Evolutionary conservation across 2,888 invertebrate species (phyloP).

Genomic region (Stenodema calcarata): DNA sequence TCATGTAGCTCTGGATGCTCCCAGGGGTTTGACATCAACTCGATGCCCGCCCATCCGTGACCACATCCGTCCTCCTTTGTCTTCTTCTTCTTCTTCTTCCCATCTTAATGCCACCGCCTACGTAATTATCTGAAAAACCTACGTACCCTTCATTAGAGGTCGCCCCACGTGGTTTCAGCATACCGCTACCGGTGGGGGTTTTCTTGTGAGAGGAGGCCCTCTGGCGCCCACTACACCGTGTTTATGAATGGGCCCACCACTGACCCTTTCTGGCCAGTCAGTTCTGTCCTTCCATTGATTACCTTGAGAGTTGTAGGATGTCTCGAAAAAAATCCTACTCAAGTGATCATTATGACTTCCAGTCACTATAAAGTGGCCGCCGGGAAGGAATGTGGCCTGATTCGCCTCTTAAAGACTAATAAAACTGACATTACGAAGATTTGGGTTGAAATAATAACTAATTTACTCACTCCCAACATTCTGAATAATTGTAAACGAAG

Average conservation of each 20-base stretch:
- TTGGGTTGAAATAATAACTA: too few relatives aligned
- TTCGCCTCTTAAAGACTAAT: background rate
- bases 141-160: constrained; percentile 39
- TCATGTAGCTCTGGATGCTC: background rate
- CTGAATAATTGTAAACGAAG: too few relatives aligned
- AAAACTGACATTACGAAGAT: too few relatives aligned
- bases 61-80: constrained; percentile 38
- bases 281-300: background rate
- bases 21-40: constrained; percentile 20
- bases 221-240: background rate
- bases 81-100: background rate
- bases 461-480: too few relatives aligned
- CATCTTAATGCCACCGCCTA: constrained; percentile 44
- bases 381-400: background rate
- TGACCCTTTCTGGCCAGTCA: background rate
- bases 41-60: constrained; percentile 31
- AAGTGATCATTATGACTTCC: background rate
- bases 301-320: background rate
- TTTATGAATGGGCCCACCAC: background rate
- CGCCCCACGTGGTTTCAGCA: constrained; percentile 4
- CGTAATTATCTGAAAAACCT: constrained; percentile 49
- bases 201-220: background rate
- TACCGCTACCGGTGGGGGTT: background rate
- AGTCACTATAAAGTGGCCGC: background rate
- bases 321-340: background rate